Conservation (phyloP, 2,113 vertebrate species). For the Oreochromis aureus region DNA sequence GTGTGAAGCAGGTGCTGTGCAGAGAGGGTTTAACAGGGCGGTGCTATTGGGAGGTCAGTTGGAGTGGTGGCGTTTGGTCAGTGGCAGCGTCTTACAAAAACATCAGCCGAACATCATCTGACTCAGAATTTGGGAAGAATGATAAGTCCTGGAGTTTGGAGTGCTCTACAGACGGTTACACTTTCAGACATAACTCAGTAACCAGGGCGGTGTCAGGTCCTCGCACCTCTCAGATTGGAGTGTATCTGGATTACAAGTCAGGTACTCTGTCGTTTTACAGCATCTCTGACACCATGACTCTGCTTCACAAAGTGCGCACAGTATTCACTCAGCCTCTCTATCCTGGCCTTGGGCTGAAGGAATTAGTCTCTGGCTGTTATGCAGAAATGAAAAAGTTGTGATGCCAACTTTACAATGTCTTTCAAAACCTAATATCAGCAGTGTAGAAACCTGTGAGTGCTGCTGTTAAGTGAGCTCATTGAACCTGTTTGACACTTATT, state of each 20-base stretch:
- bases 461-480: not conserved
- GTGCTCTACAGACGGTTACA: accelerated
- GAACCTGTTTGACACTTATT: accelerated
- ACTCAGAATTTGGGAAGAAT: not conserved
- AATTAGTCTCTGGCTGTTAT: accelerated
- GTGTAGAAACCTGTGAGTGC: not conserved
- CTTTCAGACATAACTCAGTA: accelerated
- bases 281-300: not conserved
- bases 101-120: accelerated
- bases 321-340: slow-evolving; percentile 1
- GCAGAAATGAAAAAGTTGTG: not conserved
- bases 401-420: not conserved
- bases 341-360: not conserved
- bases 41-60: slow-evolving; percentile 9
- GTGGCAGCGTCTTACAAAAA: not conserved
- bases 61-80: not conserved
- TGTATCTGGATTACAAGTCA: not conserved
- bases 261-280: slow-evolving; percentile 1
- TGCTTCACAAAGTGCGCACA: not conserved
- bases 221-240: accelerated
- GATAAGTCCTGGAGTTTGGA: slow-evolving; percentile 1
- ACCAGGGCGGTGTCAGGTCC: accelerated
- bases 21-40: not conserved
- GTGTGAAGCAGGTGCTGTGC: slow-evolving; percentile 20
- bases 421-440: accelerated